Base-by-base conservation (phyloP, 23 tunicate species). In the Styela plicata region DNA sequence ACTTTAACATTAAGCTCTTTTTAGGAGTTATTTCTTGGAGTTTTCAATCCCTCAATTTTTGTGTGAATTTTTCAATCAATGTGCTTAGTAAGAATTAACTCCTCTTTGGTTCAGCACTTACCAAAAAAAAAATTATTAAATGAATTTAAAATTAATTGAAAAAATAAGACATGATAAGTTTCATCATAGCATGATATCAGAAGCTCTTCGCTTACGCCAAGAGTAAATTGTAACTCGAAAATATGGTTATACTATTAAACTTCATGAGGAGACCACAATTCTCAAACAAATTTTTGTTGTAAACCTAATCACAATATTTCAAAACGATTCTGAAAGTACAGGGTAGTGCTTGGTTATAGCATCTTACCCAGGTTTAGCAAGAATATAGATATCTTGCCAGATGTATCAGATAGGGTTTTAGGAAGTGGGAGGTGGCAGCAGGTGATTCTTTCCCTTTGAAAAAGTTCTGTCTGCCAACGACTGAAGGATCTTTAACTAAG, bases 361-460 rank as follows among this genome's bases (percentile, higher is more conserved):
- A n/a, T n/a, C n/a, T 65, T 16, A 20, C 78, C 92, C 44, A 52
- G 95, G 89, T 81, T 74, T 82, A n/a, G 79, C 95, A 90, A 18
- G 95, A 90, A 68, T 80, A 83, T 31, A 90, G 61, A 63, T 90
- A 90, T 44, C 74, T 85, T 69, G 80, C 52, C 22, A 90, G 34
- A n/a, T 26, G 95, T 90, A 24, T 85, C 78, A 20, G 74, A 27
- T 1, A 90, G 85, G n/a, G n/a, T n/a, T 1, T 71, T 65, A 24
- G 95, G 95, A 34, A 90, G 86, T 16, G n/a, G n/a, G n/a, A n/a
- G 89, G 86, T 24, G 85, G 63, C 2, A 89, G 74, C 17, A 86
- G 95, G 26, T 85, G 52, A 24, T 85, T 78, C 1, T 85, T 83
- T 67, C 85, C 95, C 35, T 81, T 32, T 44, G 80, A 90, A 81